Evolutionary conservation across 2,797 vertebrate species (phyloP).

Genomic region (Platalea minor): DNA sequence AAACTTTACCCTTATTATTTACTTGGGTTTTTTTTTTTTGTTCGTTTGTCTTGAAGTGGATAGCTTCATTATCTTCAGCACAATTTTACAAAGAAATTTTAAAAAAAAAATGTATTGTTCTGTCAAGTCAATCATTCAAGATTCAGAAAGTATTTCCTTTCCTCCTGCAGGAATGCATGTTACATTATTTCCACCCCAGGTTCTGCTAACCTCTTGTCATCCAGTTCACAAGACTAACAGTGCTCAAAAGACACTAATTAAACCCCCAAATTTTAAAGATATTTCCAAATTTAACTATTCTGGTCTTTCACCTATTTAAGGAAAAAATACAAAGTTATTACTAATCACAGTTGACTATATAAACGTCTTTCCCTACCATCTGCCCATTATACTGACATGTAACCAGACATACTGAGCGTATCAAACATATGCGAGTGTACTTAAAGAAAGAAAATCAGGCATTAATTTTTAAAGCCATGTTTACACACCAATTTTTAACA

Average conservation of each 20-base stretch:
- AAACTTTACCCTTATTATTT: background rate
- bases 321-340: background rate
- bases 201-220: background rate
- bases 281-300: background rate
- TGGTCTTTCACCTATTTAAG: background rate
- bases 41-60: background rate
- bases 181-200: background rate
- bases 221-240: background rate
- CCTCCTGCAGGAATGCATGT: background rate
- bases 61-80: background rate
- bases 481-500: background rate
- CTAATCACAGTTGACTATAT: background rate
- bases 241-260: background rate
- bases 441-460: background rate
- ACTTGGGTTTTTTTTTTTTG: background rate
- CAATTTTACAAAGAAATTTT: background rate
- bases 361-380: background rate
- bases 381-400: background rate
- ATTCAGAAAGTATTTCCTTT: background rate
- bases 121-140: background rate
- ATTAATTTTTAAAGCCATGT: background rate
- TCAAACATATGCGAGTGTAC: background rate
- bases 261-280: background rate
- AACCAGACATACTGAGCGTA: background rate
- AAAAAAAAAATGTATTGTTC: background rate